These are phyloP conservation scores for Coracopsis vasa DNA, from an alignment of 2,113 vertebrate species.

Conservation along the genomic window DNA sequence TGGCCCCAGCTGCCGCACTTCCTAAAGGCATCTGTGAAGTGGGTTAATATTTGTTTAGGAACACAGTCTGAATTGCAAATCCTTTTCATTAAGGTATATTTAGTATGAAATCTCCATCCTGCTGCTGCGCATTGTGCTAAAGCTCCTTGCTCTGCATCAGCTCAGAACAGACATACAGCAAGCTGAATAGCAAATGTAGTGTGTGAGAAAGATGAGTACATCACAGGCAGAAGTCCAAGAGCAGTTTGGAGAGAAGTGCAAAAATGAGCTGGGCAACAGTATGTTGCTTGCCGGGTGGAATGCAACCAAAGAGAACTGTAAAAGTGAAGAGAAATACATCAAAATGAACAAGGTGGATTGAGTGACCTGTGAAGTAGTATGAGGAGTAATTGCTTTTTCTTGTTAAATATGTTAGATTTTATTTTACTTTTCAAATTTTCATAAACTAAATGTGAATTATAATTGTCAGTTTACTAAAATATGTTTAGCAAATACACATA, in stretches of 20 bases:
- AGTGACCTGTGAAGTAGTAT: neutral
- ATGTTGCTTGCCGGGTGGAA: neutral
- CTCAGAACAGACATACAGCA: neutral
- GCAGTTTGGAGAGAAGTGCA: neutral
- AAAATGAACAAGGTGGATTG: neutral
- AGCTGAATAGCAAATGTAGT: neutral
- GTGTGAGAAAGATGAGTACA: neutral
- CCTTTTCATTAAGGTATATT: neutral
- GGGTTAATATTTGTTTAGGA: neutral
- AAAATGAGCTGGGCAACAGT: neutral
- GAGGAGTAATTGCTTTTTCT: neutral
- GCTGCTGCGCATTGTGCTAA: neutral
- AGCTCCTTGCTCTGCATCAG: neutral
- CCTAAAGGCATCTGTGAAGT: neutral
- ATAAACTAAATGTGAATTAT: neutral
- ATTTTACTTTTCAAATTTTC: constrained; percentile 13
- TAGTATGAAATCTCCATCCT: neutral
- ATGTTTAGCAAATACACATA: neutral
- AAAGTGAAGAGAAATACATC: neutral
- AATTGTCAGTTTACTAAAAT: neutral
- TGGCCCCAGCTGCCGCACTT: neutral
- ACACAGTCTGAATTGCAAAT: neutral
- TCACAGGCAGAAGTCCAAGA: neutral
- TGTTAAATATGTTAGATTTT: neutral
- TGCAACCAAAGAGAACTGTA: neutral